Evolutionary conservation across 2,797 vertebrate genomes (phyloP).

Genomic region (Gouania willdenowi): DNA sequence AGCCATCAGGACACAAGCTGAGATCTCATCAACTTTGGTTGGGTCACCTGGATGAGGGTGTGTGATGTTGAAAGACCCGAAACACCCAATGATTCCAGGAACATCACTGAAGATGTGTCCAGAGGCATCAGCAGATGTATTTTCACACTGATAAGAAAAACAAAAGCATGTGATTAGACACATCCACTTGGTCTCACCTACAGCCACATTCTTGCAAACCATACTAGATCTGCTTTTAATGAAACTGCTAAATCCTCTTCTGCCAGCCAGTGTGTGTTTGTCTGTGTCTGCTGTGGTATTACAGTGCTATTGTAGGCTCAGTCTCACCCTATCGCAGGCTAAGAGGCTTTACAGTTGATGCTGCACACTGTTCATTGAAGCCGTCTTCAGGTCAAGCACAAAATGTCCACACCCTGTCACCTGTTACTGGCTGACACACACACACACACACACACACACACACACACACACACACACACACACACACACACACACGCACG

Average conservation of each 20-base stretch:
- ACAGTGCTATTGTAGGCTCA: conserved; percentile 66
- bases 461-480: conserved; percentile 2
- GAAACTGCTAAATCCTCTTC: conserved; percentile 61
- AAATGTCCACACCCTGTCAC: conserved; percentile 38
- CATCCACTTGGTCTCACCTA: conserved; percentile 43
- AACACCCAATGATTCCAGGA: too few species aligned
- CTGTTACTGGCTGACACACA: conserved; percentile 2
- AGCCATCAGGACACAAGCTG: too few species aligned
- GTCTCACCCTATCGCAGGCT: conserved; percentile 63
- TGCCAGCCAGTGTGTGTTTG: conserved; percentile 18
- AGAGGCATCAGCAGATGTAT: too few species aligned
- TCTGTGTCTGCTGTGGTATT: conserved; percentile 68
- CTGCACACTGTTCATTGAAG: conserved; percentile 55
- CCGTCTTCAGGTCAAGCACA: conserved; percentile 57
- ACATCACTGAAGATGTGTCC: too few species aligned
- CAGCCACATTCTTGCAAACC: conserved; percentile 44
- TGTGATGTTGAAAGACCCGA: too few species aligned
- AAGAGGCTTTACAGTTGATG: conserved; percentile 65
- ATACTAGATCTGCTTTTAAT: conserved; percentile 69
- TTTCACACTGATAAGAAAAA: too few species aligned
- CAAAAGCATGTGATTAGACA: conserved; percentile 56
- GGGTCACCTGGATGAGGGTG: too few species aligned
- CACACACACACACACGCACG: conserved; percentile 6
- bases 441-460: conserved; percentile 17
- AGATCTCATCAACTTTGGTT: too few species aligned